Percentiles rank a stretch among this genome's conserved stretches.
phyloP scores from a whole-genome alignment of 37 sponge, comb jelly and placozoan genomes.

The Lycopodina hypogea region DNA sequence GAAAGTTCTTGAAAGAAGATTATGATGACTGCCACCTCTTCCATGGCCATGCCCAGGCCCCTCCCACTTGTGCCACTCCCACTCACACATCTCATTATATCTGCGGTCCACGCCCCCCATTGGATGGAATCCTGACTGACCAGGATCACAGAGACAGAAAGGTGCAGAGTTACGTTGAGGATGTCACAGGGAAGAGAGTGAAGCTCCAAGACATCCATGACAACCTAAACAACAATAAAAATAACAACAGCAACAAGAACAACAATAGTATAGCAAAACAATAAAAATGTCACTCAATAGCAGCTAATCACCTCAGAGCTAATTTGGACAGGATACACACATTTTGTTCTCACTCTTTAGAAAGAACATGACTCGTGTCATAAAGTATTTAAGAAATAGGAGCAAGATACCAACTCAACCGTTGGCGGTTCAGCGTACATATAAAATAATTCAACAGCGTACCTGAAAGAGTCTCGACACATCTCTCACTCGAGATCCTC shows the following conservation, averaged over 20 bases:
- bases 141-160: slow-evolving; percentile 49
- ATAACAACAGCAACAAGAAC: neutral
- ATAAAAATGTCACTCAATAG: too few relatives aligned
- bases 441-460: too few relatives aligned
- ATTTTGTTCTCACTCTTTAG: too few relatives aligned
- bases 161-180: slow-evolving; percentile 24
- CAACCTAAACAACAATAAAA: neutral
- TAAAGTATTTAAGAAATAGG: too few relatives aligned
- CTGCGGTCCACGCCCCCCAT: neutral
- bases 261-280: neutral
- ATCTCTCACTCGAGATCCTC: slow-evolving; percentile 36
- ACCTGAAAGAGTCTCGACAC: slow-evolving; percentile 26
- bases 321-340: too few relatives aligned
- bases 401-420: too few relatives aligned
- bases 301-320: too few relatives aligned
- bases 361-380: too few relatives aligned
- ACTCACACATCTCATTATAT: slow-evolving; percentile 12
- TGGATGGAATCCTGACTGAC: slow-evolving; percentile 23
- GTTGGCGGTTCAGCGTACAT: too few relatives aligned
- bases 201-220: neutral
- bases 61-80: neutral
- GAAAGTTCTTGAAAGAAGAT: slow-evolving; percentile 37
- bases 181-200: slow-evolving; percentile 9
- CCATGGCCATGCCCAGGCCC: neutral
- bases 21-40: slow-evolving; percentile 19